phyloP scores from a whole-genome alignment of 1,140 invertebrate genomes.

The Antheraea mylitta region DNA sequence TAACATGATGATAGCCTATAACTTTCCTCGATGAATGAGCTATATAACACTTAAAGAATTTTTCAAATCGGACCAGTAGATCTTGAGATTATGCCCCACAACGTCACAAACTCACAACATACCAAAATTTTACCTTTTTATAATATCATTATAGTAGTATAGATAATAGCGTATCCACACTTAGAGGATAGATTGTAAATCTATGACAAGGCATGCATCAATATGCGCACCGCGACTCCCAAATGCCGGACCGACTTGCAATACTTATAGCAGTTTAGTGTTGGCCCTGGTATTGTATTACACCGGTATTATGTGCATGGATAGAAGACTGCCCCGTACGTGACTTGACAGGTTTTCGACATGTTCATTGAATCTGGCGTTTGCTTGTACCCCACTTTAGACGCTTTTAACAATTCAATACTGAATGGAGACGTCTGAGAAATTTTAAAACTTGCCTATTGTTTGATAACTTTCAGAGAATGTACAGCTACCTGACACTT shows the following conservation, averaged over 20 bases:
- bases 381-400: not conserved
- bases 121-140: too few relatives aligned
- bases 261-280: conserved; percentile 68
- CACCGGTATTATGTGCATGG: conserved; percentile 45
- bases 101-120: too few relatives aligned
- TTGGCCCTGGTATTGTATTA: conserved; percentile 58
- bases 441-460: not conserved
- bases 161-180: too few relatives aligned
- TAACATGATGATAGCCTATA: too few relatives aligned
- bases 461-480: not conserved
- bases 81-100: too few relatives aligned
- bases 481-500: too few relatives aligned
- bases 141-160: too few relatives aligned
- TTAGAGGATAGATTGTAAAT: not conserved
- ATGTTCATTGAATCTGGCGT: not conserved
- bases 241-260: conserved; percentile 59
- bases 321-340: conserved; percentile 27
- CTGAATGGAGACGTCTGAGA: not conserved
- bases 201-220: conserved; percentile 28
- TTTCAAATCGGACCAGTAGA: too few relatives aligned
- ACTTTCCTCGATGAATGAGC: too few relatives aligned
- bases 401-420: not conserved
- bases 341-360: conserved; percentile 22
- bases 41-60: too few relatives aligned
- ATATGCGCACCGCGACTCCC: conserved; percentile 41